These are phyloP conservation scores for Notolabrus celidotus DNA, from an alignment of 2,797 vertebrate species.

Conservation along the genomic window DNA sequence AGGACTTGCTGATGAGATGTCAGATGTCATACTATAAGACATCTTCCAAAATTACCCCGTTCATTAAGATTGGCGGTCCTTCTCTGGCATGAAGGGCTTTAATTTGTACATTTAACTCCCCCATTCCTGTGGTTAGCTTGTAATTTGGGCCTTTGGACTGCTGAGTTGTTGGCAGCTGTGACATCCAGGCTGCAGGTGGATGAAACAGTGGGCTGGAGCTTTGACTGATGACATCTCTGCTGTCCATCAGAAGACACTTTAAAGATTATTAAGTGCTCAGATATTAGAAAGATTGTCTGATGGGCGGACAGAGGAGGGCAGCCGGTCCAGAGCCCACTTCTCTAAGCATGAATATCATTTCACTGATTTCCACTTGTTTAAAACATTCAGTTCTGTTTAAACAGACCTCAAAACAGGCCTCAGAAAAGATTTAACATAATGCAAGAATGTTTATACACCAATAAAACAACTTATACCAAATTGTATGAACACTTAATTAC, in stretches of 20 bases:
- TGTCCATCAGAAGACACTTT: conserved; percentile 24
- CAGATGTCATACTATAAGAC: conserved; percentile 22
- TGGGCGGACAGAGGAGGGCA: not conserved
- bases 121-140: conserved; percentile 1
- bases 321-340: not conserved
- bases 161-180: conserved; percentile 7
- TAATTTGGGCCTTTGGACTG: conserved; percentile 21
- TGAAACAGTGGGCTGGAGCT: conserved; percentile 7
- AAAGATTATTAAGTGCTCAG: not conserved
- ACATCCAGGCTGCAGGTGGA: conserved; percentile 2
- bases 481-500: no score
- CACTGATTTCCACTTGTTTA: not conserved
- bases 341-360: not conserved
- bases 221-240: conserved; percentile 21
- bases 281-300: conserved; percentile 2
- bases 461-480: no score
- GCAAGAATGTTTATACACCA: no score
- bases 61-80: conserved; percentile 22
- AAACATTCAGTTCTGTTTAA: no score
- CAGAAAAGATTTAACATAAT: no score
- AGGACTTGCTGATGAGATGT: conserved; percentile 47
- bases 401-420: no score
- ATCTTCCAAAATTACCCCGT: conserved; percentile 37
- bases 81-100: not conserved
- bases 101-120: conserved; percentile 25